Evolutionary conservation across 1,140 invertebrate species (phyloP), one percentile per base, ranked within the genome.

Genomic region (Sminthurinus signatus): DNA sequence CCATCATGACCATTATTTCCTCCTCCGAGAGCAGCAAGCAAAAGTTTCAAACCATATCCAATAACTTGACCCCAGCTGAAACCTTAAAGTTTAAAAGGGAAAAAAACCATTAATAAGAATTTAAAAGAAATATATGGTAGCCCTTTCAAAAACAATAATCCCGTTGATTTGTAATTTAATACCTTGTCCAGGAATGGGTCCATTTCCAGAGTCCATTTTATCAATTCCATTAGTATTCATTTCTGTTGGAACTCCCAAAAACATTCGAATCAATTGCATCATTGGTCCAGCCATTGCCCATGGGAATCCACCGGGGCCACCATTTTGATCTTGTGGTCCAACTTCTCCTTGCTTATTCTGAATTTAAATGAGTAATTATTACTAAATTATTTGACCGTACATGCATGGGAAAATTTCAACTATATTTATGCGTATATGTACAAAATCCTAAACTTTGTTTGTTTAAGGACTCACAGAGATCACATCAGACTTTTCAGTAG

Each of bases 1-100:
- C 88, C 88, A 74, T 91, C 88, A 69, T 80, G 82, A 27, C 83
- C 84, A 28, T 79, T 80, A 21, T 76, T 77, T 39, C 88, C 88
- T 36, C 88, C 77, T 25, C 78, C 88, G 19, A 93, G 77, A 60
- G 92, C 80, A 14, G 88, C 88, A 1, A 88, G 88, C 43, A 93
- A 78, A 62, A 93, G 87, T 75, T 89, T 87, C 14, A 93, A 80
- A 48, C 89, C 75, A 51, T 88, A 82, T 1, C 88, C 85, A n/a
- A 93, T 77, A 25, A 75, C 64, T 69, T 74, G 73, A 12, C 73
- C 72, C 74, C 74, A 75, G 1, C 73, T 73, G 64, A 74, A 74
- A 3, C 72, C 73, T 19, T 72, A 70, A 15, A 62, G 67, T 36
- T 36, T 36, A 8, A 36, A 15, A 36, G 15, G 15, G 5, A 8